Base-by-base conservation (phyloP, 2,113 vertebrate genomes). In the Mustelus asterias region DNA sequence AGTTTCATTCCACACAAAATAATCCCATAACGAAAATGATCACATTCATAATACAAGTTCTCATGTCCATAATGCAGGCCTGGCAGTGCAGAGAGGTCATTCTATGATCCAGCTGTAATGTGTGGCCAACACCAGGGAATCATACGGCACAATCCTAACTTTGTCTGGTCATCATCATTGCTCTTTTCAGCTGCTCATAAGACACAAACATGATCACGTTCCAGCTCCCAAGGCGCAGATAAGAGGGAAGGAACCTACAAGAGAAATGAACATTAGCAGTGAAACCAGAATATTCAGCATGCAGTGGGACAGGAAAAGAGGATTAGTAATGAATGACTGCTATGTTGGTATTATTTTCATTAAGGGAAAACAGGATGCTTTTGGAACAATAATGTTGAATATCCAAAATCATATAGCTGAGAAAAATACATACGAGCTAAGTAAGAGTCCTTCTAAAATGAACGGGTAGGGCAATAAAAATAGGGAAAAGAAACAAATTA, bases 191-290 rank as follows among this genome's bases (percentile, higher is more conserved):
- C 97, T 98, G 98, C 96, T 98, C 98, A 14, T 98, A 98, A 0
- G 98, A 97, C 67, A 98, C 98, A 26, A 98, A 98, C 98, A 98
- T 98, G 85, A 98, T 97, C 0, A 98, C 76, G 37, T 98, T 98
- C 98, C 98, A 98, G 0, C 98, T 98, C 72, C 98, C 98, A 97
- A 98, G 83, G 96, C 98, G 97, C 95, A 98, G 97, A 90, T 98
- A 98, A 0, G 98, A 98, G 0, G 98, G 98, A 24, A 98, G 97
- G 83, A 98, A 98, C 48, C 98, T 98, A 63, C 37, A 96, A 48
- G 60, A 60, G 89, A 72, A 90, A 69, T 96, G 54, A 54, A 69
- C 44, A 80, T 90, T 90, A 20, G 41, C n/a, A 13, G 13, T 60
- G 16, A 29, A 26, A 93, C 41, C 83, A 3, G 67, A 29, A 37